phyloP scores from a whole-genome alignment of 1,140 invertebrate genomes.

The Goniozus legneri region DNA sequence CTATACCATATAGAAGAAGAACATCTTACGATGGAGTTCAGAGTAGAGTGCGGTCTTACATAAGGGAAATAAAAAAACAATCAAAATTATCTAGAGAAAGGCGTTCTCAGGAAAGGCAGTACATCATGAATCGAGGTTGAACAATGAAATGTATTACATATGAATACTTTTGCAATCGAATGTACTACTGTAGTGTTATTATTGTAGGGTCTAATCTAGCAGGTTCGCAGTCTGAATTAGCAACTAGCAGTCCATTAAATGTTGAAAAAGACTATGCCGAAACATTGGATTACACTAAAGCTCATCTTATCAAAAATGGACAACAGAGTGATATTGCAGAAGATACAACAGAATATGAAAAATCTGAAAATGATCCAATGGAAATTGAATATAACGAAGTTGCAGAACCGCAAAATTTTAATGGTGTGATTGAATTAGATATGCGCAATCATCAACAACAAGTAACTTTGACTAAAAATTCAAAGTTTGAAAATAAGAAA shows the following conservation, averaged over 20 bases:
- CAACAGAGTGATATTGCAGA: conserved; percentile 15
- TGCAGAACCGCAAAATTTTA: conserved; percentile 17
- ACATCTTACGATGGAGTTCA: conserved; percentile 31
- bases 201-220: too few species aligned
- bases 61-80: conserved; percentile 36
- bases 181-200: too few species aligned
- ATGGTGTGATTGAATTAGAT: conserved; percentile 18
- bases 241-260: too few species aligned
- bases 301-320: conserved; percentile 23
- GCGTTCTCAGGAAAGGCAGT: too few species aligned
- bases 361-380: conserved; percentile 6
- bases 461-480: conserved; percentile 9
- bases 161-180: too few species aligned
- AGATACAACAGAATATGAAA: conserved; percentile 5
- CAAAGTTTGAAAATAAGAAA: conserved; percentile 12
- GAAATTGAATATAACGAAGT: conserved; percentile 4
- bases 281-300: too few species aligned
- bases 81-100: conserved; percentile 26
- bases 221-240: too few species aligned
- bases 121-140: too few species aligned
- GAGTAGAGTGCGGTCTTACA: conserved; percentile 47
- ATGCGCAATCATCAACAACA: conserved; percentile 3
- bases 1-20: conserved; percentile 11
- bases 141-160: too few species aligned
- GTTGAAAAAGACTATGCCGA: too few species aligned